phyloP scores from a whole-genome alignment of 53 echinoderm and acorn worm species.

The Paracentrotus lividus region DNA sequence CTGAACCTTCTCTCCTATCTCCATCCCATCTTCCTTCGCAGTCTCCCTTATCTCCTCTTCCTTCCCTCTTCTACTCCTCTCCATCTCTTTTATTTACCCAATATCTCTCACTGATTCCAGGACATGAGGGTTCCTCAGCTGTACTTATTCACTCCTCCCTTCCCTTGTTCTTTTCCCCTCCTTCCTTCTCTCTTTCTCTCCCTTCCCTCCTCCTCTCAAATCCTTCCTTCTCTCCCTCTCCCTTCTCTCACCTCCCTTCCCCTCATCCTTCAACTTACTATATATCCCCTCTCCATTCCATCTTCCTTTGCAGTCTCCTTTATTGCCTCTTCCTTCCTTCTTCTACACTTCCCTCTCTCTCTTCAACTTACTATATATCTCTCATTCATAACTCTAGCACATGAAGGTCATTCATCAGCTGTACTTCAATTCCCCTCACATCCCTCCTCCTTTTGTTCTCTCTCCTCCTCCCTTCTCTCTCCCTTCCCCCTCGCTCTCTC shows the following conservation, averaged over 20 bases:
- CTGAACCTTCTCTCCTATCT: not conserved
- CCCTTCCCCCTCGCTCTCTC: no score
- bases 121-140: conserved; percentile 92
- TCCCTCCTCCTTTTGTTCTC: not conserved
- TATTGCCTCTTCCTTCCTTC: no score
- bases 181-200: not conserved
- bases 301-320: no score
- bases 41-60: not conserved
- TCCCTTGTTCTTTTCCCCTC: not conserved
- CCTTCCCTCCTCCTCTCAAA: not conserved
- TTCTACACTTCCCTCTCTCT: no score
- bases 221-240: not conserved
- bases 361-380: no score
- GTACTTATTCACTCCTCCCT: conserved; percentile 91
- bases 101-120: conserved; percentile 93
- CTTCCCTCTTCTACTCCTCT: no score
- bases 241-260: not conserved
- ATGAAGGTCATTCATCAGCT: no score
- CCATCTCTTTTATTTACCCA: conserved; percentile 71
- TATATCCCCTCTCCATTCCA: no score
- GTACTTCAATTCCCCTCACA: not conserved
- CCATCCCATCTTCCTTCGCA: not conserved
- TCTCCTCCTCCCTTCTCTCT: not conserved
- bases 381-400: no score
- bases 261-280: not conserved